Conservation (phyloP, 2,113 vertebrate genomes). For the Garra rufa region DNA sequence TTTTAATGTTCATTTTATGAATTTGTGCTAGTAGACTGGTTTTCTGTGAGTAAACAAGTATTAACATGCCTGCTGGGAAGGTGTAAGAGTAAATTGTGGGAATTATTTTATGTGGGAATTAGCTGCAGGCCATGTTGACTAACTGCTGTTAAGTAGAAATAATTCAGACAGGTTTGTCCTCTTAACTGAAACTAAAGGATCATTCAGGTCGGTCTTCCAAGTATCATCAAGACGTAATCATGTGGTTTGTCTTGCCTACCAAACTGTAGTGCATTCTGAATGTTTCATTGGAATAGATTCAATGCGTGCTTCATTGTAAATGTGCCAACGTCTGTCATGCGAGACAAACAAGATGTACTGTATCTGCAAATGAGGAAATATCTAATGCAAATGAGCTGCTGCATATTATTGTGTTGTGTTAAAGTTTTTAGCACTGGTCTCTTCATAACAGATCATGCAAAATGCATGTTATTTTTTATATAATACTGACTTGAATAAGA, state of each 20-base stretch:
- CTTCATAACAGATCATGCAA: no score
- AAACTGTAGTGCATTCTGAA: neutral
- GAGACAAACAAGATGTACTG: neutral
- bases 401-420: neutral
- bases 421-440: no score
- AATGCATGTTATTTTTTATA: no score
- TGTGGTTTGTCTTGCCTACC: neutral
- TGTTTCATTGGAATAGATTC: neutral
- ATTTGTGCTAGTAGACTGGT: neutral
- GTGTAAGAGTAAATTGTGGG: neutral
- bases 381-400: neutral
- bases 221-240: neutral
- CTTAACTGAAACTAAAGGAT: conserved; percentile 30
- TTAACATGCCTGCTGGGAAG: neutral
- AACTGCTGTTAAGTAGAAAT: neutral
- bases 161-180: conserved; percentile 39
- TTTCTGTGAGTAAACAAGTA: conserved; percentile 20
- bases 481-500: no score
- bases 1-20: neutral
- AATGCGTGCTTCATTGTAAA: neutral
- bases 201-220: neutral
- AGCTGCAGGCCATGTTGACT: conserved; percentile 36
- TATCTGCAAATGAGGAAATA: neutral
- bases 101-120: conserved; percentile 40
- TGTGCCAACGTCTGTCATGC: neutral